These are phyloP conservation scores for Aethes cnicana DNA, from an alignment of 2,888 invertebrate genomes.

Conservation along the genomic window DNA sequence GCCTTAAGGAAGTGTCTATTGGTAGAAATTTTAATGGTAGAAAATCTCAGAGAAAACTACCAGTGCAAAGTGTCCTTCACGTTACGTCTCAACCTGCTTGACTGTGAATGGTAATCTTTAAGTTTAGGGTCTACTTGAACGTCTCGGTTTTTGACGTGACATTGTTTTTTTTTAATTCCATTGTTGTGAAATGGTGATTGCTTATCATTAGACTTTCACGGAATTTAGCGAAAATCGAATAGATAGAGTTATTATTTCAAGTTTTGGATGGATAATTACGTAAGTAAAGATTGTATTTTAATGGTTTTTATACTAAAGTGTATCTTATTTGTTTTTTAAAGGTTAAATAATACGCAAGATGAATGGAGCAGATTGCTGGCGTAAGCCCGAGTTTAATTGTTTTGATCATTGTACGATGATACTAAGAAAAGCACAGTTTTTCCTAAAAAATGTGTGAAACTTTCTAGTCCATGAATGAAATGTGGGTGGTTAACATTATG, in stretches of 20 bases:
- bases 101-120: constrained; percentile 8
- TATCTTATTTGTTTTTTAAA: not conserved
- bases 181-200: constrained; percentile 31
- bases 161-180: constrained; percentile 21
- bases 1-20: no score
- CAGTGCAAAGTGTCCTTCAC: not conserved
- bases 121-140: constrained; percentile 16
- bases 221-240: constrained; percentile 20
- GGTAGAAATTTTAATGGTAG: no score
- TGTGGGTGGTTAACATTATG: no score
- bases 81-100: not conserved
- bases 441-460: no score
- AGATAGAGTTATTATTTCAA: not conserved
- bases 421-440: no score
- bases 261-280: not conserved
- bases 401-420: no score
- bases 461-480: no score
- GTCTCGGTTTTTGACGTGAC: constrained; percentile 11
- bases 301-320: not conserved
- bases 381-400: constrained; percentile 27
- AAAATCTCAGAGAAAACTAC: no score
- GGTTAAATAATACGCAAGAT: constrained; percentile 4
- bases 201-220: constrained; percentile 25
- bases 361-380: constrained; percentile 24
- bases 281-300: not conserved